Conservation (phyloP, 2,797 vertebrate species). For the Melanotaenia maccullochi region DNA sequence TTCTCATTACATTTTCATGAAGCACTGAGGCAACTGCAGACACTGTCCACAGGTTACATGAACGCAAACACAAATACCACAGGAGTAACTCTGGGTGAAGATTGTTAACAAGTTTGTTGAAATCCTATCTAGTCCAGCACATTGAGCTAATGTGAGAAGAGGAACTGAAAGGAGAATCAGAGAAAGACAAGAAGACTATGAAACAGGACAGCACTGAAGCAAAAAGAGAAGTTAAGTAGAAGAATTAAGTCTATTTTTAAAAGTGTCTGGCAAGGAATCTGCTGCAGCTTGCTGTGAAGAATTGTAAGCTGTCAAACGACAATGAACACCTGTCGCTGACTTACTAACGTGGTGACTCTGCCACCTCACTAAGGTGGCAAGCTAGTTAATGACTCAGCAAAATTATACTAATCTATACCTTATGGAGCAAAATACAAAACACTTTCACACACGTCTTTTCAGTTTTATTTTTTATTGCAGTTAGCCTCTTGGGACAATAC, state of each 20-base stretch:
- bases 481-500: no score
- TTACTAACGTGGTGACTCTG: neutral
- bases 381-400: neutral
- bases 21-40: slow-evolving; percentile 44
- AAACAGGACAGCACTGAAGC: slow-evolving; percentile 1
- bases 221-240: slow-evolving; percentile 12
- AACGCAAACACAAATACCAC: slow-evolving; percentile 5
- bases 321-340: neutral
- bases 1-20: slow-evolving; percentile 71
- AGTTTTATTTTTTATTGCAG: no score
- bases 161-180: slow-evolving; percentile 24
- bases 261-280: neutral
- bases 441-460: neutral
- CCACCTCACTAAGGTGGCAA: neutral
- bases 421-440: neutral
- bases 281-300: neutral
- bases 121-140: slow-evolving; percentile 11
- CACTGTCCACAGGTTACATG: slow-evolving; percentile 42
- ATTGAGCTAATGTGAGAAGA: slow-evolving; percentile 4
- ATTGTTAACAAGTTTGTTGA: neutral
- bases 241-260: neutral
- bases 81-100: slow-evolving; percentile 13
- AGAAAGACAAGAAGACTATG: neutral
- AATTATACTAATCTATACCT: neutral
- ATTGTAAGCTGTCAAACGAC: neutral